phyloP scores from a whole-genome alignment of 2,113 vertebrate species.

The Fulmarus glacialis region DNA sequence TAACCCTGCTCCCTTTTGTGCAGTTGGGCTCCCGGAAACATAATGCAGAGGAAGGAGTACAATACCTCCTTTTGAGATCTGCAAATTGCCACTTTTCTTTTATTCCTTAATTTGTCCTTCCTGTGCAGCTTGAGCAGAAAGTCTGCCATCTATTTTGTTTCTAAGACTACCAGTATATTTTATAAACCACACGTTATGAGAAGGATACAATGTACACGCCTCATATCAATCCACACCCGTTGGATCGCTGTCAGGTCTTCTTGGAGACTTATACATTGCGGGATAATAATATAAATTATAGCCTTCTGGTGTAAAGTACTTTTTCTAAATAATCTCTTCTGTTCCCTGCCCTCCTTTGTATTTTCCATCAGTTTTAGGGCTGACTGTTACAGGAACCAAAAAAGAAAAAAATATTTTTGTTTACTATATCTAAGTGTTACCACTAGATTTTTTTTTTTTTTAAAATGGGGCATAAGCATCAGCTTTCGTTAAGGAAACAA shows the following conservation, averaged over 20 bases:
- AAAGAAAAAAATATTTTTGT: background rate
- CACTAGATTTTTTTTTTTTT: background rate
- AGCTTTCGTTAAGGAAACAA: background rate
- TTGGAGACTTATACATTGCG: background rate
- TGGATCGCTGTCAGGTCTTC: background rate
- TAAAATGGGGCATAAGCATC: background rate
- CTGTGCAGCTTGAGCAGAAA: background rate
- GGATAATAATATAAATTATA: background rate
- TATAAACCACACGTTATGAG: background rate
- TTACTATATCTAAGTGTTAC: background rate
- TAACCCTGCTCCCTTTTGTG: background rate
- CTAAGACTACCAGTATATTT: background rate
- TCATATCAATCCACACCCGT: background rate
- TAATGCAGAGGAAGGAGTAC: background rate
- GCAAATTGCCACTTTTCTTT: background rate
- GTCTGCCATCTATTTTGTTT: background rate
- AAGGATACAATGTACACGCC: background rate
- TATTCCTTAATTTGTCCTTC: background rate
- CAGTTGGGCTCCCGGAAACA: background rate
- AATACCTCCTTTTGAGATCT: background rate
- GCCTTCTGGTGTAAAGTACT: background rate
- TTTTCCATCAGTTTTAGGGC: background rate
- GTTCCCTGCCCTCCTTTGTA: background rate
- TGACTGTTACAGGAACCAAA: background rate
- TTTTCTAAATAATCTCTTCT: background rate